A percentile compares a stretch with the other conserved stretches of the same genome.
Conservation (phyloP, 2,113 vertebrate species). For the Scartelaos histophorus region DNA sequence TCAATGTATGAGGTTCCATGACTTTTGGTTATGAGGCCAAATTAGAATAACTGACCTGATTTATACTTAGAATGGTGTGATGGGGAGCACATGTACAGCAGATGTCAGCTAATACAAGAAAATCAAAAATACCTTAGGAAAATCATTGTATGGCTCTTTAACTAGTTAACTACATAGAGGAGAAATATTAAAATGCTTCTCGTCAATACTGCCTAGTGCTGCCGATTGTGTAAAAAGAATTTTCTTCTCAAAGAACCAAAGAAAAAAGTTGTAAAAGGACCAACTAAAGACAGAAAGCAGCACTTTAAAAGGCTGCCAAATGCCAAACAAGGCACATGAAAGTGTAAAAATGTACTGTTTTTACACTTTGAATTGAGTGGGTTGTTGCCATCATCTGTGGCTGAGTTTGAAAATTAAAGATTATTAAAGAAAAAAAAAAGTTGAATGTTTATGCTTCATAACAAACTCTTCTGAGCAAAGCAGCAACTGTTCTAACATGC, state of each 20-base stretch:
- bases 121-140: not conserved
- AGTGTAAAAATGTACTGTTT: not conserved
- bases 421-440: not conserved
- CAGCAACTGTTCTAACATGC: not conserved
- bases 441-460: not conserved
- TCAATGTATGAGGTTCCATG: constrained; percentile 27
- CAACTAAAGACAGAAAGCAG: not conserved
- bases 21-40: constrained; percentile 17
- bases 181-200: not conserved
- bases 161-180: not conserved
- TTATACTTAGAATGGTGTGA: not conserved
- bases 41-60: constrained; percentile 9
- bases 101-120: not conserved
- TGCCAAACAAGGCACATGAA: not conserved
- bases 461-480: constrained; percentile 10
- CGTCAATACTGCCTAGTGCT: too few relatives aligned
- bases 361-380: constrained; percentile 3
- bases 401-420: not conserved
- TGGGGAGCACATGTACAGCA: not conserved
- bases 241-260: not conserved
- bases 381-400: not conserved
- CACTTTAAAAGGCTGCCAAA: not conserved
- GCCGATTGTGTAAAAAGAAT: not conserved
- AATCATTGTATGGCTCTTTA: not conserved
- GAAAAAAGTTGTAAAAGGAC: not conserved